phyloP scores from a whole-genome alignment of 2,888 invertebrate genomes.

The Aelia acuminata region DNA sequence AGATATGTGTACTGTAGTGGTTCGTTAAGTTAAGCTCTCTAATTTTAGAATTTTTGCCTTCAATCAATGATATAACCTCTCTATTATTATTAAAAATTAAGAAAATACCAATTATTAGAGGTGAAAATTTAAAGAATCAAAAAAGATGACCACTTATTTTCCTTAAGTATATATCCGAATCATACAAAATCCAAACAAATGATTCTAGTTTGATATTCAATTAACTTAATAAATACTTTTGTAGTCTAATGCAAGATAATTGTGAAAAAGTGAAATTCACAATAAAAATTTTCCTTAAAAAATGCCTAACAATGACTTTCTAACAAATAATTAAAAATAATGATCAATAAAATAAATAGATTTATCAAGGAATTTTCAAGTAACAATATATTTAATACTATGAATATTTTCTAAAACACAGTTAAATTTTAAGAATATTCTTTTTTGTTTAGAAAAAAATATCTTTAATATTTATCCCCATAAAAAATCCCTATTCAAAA shows the following conservation, averaged over 20 bases:
- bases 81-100: no score
- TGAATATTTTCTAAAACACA: not conserved
- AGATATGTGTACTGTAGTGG: no score
- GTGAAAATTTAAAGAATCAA: not conserved
- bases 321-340: not conserved
- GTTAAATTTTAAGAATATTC: not conserved
- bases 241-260: not conserved
- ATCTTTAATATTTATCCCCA: not conserved
- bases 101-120: not conserved
- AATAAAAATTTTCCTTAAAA: not conserved
- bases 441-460: not conserved
- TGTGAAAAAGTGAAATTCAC: not conserved
- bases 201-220: not conserved
- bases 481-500: not conserved
- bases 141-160: not conserved
- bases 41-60: no score
- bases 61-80: no score
- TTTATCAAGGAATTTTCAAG: not conserved
- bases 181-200: not conserved
- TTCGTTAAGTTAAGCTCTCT: no score
- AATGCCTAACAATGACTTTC: not conserved
- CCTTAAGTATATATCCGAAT: not conserved
- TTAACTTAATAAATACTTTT: not conserved
- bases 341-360: not conserved
- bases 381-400: not conserved